These are phyloP conservation scores for Drosophila persimilis DNA, from an alignment of 1,140 invertebrate genomes.

Conservation along the genomic window DNA sequence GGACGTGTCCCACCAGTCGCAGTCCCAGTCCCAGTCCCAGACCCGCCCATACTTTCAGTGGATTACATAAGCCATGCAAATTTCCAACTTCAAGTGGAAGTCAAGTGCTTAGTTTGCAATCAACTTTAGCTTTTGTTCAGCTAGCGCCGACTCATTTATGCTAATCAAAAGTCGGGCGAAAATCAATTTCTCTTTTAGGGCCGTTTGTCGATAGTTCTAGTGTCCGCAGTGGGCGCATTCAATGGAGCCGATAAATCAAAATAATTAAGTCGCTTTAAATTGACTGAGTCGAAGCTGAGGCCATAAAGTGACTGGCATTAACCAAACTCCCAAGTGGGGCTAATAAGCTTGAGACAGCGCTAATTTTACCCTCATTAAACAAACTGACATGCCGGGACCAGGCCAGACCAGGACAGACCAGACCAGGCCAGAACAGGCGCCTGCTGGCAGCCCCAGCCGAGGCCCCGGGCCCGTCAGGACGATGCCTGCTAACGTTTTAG, in stretches of 20 bases:
- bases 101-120: conserved; percentile 16
- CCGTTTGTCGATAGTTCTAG: conserved; percentile 48
- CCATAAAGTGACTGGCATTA: conserved; percentile 76
- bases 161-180: conserved; percentile 43
- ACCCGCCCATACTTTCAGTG: not conserved
- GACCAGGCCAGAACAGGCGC: not conserved
- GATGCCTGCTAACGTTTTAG: conserved; percentile 62
- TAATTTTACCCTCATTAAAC: conserved; percentile 82
- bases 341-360: conserved; percentile 81
- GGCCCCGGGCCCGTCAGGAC: conserved; percentile 9
- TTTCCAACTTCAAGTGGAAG: conserved; percentile 3
- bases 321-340: conserved; percentile 77
- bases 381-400: conserved; percentile 73
- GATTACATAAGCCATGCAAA: conserved; percentile 26
- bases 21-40: too few species aligned
- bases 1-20: conserved; percentile 5
- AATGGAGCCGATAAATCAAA: conserved; percentile 69
- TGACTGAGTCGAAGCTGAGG: conserved; percentile 55
- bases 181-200: conserved; percentile 52
- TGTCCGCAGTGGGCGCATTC: conserved; percentile 9
- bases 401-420: conserved; percentile 17
- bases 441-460: conserved; percentile 5
- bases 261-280: conserved; percentile 78
- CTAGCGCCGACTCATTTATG: conserved; percentile 52
- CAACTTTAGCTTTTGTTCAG: conserved; percentile 5